phyloP scores from a whole-genome alignment of 2,113 vertebrate species.

The Danio rerio region DNA sequence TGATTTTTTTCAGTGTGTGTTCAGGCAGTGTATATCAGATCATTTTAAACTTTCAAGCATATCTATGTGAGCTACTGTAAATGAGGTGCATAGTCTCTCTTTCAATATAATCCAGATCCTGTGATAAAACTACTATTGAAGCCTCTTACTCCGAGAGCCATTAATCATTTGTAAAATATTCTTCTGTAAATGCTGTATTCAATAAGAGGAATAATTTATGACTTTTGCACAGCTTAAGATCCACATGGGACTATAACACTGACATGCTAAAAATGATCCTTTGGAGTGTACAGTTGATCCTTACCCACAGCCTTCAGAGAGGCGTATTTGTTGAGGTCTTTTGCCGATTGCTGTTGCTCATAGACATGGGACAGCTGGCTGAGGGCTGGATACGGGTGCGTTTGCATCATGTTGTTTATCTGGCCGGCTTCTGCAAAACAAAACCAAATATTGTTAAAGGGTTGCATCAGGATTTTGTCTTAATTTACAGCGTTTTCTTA shows the following conservation, averaged over 20 bases:
- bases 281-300: slow-evolving; percentile 55
- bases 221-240: slow-evolving; percentile 16
- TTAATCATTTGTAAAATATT: slow-evolving; percentile 29
- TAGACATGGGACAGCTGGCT: slow-evolving; percentile 93
- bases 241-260: slow-evolving; percentile 10
- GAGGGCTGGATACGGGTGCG: slow-evolving; percentile 89
- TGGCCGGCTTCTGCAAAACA: slow-evolving; percentile 84
- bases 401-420: slow-evolving; percentile 94
- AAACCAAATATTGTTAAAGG: slow-evolving; percentile 44
- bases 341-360: slow-evolving; percentile 88
- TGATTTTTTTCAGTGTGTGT: no score
- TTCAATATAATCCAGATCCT: neutral
- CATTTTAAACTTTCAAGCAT: no score
- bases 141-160: neutral
- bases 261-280: slow-evolving; percentile 7
- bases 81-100: neutral
- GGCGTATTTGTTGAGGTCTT: slow-evolving; percentile 96
- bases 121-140: neutral
- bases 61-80: no score
- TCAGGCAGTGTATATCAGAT: no score
- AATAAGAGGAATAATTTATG: slow-evolving; percentile 36
- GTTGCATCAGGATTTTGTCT: neutral
- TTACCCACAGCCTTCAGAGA: slow-evolving; percentile 97
- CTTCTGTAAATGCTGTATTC: slow-evolving; percentile 13
- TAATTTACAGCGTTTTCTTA: neutral